Evolutionary conservation across 1,140 invertebrate genomes (phyloP), one percentile per base, ranked within the genome.

Genomic region (Panulirus ornatus): DNA sequence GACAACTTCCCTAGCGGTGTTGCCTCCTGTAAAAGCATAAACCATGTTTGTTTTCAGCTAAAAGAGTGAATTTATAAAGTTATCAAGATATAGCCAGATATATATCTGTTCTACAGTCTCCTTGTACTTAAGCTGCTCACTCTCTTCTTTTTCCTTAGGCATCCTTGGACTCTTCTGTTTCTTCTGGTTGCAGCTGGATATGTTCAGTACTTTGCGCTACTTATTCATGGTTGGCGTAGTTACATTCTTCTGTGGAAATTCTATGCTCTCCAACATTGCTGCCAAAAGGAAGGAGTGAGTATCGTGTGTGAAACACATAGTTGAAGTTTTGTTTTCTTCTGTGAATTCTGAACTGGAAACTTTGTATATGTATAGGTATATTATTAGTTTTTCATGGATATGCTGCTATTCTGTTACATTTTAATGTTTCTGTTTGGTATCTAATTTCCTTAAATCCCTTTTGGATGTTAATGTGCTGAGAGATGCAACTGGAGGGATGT

Each of bases 191-290:
- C 95, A 97, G 93, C 94, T 99, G 87, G 96, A 98, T 93, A 99
- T 99, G 99, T 99, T 99, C 94, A 95, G 96, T 79, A 99, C 98
- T n/a, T 94, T 99, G 92, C 96, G 97, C 92, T 98, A 98, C 94
- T 95, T 99, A 66, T 95, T 97, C 89, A 95, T 97, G 40, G 94
- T 99, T 84, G 97, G 96, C 78, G 93, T 96, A 66, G 95, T 98
- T 84, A 98, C 98, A 75, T 99, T 99, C 95, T 95, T 99, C 9
- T 96, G 96, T 91, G 98, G 98, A n/a, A 98, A 98, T 94, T 96
- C 97, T 92, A 94, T 99, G 92, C 95, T 99, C 82, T 96, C 96
- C 66, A 94, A 95, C 91, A 95, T 97, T 92, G 96, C 97, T 9
- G 93, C 94, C n/a, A 89, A 90, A 66, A 90, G 90, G 51, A 93